phyloP scores from a whole-genome alignment of 2,797 vertebrate genomes.

The Crocodylus rhombifer region DNA sequence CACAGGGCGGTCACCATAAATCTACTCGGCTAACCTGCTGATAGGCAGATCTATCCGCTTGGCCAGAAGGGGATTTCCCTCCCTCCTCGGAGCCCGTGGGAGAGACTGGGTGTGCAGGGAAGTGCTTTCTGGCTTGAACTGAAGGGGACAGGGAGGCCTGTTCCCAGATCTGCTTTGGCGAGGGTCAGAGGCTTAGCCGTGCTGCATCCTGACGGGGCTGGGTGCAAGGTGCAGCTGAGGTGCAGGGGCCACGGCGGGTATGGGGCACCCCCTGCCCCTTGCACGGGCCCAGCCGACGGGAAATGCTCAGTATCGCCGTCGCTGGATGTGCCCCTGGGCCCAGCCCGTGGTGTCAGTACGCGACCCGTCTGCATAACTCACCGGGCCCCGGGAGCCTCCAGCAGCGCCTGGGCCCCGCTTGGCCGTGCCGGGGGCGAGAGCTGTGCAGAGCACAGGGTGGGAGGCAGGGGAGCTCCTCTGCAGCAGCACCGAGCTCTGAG shows the following conservation, averaged over 20 bases:
- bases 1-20: constrained; percentile 44
- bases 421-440: neutral
- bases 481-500: neutral
- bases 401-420: no score
- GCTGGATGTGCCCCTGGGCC: no score
- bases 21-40: constrained; percentile 41
- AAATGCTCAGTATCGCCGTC: no score
- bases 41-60: constrained; percentile 59
- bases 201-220: neutral
- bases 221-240: neutral
- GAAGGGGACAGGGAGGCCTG: neutral
- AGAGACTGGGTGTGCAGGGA: neutral
- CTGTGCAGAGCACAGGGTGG: neutral
- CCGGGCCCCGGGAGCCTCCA: no score
- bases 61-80: constrained; percentile 21
- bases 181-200: neutral
- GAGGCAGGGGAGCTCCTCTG: neutral
- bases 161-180: neutral
- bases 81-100: neutral
- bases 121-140: neutral
- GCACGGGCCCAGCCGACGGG: no score
- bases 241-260: no score
- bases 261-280: no score
- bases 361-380: no score
- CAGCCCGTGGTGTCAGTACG: no score